Percentiles rank a stretch among this genome's conserved stretches.
Evolutionary conservation across 2,113 vertebrate species (phyloP).

Genomic region (Gyps fulvus): DNA sequence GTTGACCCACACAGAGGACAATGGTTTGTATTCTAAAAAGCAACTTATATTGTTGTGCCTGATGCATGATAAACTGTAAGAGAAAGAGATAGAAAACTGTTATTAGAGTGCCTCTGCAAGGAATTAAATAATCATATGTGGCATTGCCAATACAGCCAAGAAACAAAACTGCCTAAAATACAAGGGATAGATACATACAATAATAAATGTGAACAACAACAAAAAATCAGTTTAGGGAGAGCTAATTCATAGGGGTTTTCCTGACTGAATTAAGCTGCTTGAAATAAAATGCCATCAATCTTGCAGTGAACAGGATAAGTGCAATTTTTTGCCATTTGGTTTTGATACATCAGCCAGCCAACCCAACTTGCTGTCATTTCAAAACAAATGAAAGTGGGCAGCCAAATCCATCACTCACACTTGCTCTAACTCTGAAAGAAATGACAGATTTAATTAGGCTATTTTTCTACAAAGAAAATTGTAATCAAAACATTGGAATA

Average conservation of each 20-base stretch:
- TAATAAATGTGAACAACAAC: neutral
- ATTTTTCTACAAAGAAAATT: constrained; percentile 23
- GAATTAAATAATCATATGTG: neutral
- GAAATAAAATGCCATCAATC: neutral
- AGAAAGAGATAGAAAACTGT: neutral
- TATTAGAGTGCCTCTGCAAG: neutral
- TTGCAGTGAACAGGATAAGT: neutral
- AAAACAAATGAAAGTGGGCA: constrained; percentile 34
- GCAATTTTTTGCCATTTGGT: constrained; percentile 1
- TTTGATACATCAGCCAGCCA: neutral
- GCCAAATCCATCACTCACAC: neutral
- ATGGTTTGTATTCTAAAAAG: neutral
- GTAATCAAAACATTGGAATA: neutral
- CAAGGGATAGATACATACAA: neutral
- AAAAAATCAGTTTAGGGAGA: neutral
- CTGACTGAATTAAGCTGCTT: neutral
- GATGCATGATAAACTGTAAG: neutral
- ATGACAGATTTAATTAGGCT: constrained; percentile 9
- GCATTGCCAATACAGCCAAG: neutral
- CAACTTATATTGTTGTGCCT: neutral
- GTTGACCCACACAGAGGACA: neutral
- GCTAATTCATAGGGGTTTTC: neutral
- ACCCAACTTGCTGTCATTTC: neutral
- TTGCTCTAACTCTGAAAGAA: neutral
- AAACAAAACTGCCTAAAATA: neutral